Evolutionary conservation across 35 echinoderm and acorn worm genomes (phyloP), one percentile per base, ranked within the genome.

Genomic region (Heliocidaris erythrogramma): DNA sequence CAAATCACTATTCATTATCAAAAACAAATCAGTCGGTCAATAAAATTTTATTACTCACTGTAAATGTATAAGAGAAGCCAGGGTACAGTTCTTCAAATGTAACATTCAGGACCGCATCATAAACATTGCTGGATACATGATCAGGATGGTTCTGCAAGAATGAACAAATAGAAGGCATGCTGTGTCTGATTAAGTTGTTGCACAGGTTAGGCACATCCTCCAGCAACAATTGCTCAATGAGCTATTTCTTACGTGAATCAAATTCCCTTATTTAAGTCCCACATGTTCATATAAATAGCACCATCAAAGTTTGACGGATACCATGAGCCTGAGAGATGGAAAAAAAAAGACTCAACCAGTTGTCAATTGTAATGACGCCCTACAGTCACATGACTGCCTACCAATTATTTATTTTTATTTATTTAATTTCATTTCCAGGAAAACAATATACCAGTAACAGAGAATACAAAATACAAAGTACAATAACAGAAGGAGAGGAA

Each of bases 11-110:
- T 86, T 24, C 6, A 91, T 27, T 91, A 13, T 31, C 13, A 31
- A 16, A 29, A 18, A 90, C n/a, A 90, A 13, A 48, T 35, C 49
- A 91, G 3, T 30, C 11, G 9, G 10, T 48, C 30, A 47, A 11
- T 9, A 93, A 29, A 50, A 13, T 31, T 31, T 35, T 48, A 9
- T 35, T 7, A 86, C 94, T 94, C 30, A 94, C 94, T 27, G 31
- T 86, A 86, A 94, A 94, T 48, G 47, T 32, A 49, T 94, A 94
- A 4, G 27, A 18, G 94, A 94, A 94, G 9, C 94, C 94, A 21
- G 94, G 78, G 0, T 52, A 47, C 31, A 94, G 85, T 24, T 69
- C 32, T 29, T 2, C 7, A 31, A 86, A 17, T 35, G 27, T 86
- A 21, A 86, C 47, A 8, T 5, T 30, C n/a, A 48, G 31, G 30